Base-by-base conservation (phyloP, 2,113 vertebrate species). In the Xerus inauris region DNA sequence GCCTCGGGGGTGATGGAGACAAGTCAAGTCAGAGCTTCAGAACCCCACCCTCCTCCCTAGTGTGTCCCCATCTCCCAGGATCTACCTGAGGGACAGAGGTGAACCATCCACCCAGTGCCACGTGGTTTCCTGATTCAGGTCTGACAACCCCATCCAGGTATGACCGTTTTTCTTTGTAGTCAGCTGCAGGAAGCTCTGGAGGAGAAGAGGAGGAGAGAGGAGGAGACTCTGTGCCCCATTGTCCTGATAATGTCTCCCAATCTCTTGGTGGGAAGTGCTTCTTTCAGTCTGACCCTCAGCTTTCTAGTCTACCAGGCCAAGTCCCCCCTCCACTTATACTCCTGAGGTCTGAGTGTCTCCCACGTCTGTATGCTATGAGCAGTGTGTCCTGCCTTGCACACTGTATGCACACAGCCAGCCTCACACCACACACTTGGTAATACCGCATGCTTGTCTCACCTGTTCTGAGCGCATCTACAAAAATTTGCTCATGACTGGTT, bases 41-140 rank as follows among this genome's bases (percentile, higher is more conserved):
- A 40, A 19, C 35, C 51, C 3, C 30, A 51, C 1, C 5, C 19
- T 2, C 11, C n/a, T 2, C 1, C 8, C 3, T 0, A 51, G 35
- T 6, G 6, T 3, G 69, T 8, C 8, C 49, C 22, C 86, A 57
- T 17, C 26, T 22, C 20, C 72, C 7, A 5, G 10, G 49, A 72
- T 62, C 51, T 47, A 72, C 86, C 80, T 89, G 45, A 7, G 5
- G 3, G 1, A 10, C n/a, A 72, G 54, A 30, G 14, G 45, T 3
- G 64, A 54, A 5, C 32, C 73, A 0, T 93, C 80, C 45, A 86
- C 3, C 95, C 79, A 84, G 16, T 32, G 80, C 51, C 95, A 85
- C 0, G 1, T 16, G 71, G 71, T 79, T 77, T 93, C 51, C 0
- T 71, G 30, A 6, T 71, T 72, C 73, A 67, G 16, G 26, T 72